Evolutionary conservation across 53 echinoderm and acorn worm genomes (phyloP), one percentile per base, ranked within the genome.

Genomic region (Arbacia lixula): DNA sequence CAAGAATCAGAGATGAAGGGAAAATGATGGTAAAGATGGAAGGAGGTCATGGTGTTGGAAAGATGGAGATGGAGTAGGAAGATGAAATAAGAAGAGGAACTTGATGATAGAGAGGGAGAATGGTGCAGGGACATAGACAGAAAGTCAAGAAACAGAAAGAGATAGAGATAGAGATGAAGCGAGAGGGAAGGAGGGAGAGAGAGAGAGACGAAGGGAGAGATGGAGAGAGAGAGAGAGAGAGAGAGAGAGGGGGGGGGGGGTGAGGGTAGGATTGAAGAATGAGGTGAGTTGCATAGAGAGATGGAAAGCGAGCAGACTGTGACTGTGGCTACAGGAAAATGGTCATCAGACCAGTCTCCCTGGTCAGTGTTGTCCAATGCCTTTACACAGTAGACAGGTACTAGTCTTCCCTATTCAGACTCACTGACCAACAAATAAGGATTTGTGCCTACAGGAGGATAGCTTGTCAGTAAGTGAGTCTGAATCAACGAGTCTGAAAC

Each of bases 21-120:
- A n/a, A n/a, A n/a, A n/a, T n/a, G n/a, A n/a, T n/a, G n/a, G 31
- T 20, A 87, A 57, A 56, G 30, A 56, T 36, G 12, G 20, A 71
- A 14, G 30, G 40, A 42, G 40, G 19, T 8, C n/a, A 53, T 36
- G 11, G 5, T 12, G 9, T 6, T 8, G 46, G 52, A 52, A 28
- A 32, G 56, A 55, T 20, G 53, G 54, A 69, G 58, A 20, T 10
- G 9, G 49, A 46, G 14, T 46, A 14, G 49, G 49, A 46, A 46
- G 49, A 14, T 10, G 49, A 46, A 46, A 14, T 10, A 46, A 46
- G 14, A 46, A 46, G 14, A 46, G 8, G 49, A 8, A 46, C 9
- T 10, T 46, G 49, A 46, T 10, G 49, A 46, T 14, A 14, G 49
- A 10, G 49, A 14, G 49, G 8, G 49, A 46, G 14, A 46, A 14